phyloP scores from a whole-genome alignment of 2,113 vertebrate genomes.

The Propithecus coquereli region DNA sequence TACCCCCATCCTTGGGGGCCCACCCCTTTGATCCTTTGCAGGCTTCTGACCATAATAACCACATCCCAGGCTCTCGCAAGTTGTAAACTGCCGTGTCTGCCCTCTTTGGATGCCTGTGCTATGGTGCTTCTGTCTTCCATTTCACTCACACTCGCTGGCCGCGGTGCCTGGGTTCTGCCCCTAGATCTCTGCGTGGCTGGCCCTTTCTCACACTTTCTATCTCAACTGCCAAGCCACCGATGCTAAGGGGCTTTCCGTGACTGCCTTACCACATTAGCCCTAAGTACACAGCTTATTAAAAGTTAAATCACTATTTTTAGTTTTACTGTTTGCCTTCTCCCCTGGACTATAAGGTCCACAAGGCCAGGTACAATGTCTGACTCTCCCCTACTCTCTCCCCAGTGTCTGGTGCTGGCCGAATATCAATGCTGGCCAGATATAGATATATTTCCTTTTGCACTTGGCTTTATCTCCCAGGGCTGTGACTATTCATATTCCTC shows the following conservation, averaged over 20 bases:
- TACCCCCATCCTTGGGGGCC: neutral
- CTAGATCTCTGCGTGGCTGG: neutral
- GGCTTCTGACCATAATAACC: slow-evolving; percentile 50
- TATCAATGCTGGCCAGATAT: neutral
- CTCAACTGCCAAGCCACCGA: neutral
- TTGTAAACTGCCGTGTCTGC: neutral
- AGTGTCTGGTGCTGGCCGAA: neutral
- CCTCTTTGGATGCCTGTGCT: neutral
- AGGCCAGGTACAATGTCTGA: neutral
- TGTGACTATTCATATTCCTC: neutral
- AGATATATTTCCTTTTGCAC: neutral
- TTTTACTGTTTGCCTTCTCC: neutral
- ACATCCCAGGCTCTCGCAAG: slow-evolving; percentile 18
- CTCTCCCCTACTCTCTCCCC: neutral
- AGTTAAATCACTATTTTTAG: neutral
- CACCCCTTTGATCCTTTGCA: slow-evolving; percentile 63
- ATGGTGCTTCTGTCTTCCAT: neutral
- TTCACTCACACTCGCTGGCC: neutral
- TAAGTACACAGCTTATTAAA: neutral
- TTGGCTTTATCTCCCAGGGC: neutral
- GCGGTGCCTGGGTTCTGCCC: neutral
- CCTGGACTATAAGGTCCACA: neutral
- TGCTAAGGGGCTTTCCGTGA: neutral
- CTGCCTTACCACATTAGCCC: neutral
- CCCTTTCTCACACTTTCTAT: neutral